phyloP scores from a whole-genome alignment of 2,797 vertebrate species.

The Carcharodon carcharias region DNA sequence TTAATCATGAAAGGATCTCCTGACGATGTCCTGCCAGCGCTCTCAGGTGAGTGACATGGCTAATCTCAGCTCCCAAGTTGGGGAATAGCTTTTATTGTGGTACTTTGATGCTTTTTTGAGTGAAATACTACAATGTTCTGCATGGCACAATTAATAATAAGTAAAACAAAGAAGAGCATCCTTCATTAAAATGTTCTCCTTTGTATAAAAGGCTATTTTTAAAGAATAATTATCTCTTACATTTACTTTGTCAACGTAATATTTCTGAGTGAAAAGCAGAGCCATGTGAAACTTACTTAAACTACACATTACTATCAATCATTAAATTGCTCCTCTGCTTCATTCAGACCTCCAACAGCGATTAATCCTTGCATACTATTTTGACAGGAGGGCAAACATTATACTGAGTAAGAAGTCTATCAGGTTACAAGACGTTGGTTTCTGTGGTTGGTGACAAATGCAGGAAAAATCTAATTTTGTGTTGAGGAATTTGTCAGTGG shows the following conservation, averaged over 20 bases:
- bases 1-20: not conserved
- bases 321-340: not conserved
- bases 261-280: not conserved
- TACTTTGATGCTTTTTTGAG: not conserved
- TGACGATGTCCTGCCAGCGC: not conserved
- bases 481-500: constrained; percentile 50
- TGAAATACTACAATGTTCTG: not conserved
- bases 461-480: constrained; percentile 46
- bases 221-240: not conserved
- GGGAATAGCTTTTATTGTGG: not conserved
- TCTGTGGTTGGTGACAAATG: constrained; percentile 40
- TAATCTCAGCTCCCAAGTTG: not conserved
- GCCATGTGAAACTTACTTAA: not conserved
- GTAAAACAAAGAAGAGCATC: not conserved
- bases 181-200: not conserved
- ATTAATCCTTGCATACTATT: not conserved
- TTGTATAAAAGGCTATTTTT: not conserved
- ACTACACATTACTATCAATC: not conserved
- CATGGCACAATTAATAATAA: not conserved
- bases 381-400: not conserved
- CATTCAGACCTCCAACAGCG: not conserved
- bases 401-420: not conserved
- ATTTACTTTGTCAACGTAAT: not conserved
- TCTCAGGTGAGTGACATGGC: not conserved
- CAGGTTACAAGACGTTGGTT: not conserved